phyloP scores from a whole-genome alignment of 35 echinoderm and acorn worm species.

The Patiria miniata region DNA sequence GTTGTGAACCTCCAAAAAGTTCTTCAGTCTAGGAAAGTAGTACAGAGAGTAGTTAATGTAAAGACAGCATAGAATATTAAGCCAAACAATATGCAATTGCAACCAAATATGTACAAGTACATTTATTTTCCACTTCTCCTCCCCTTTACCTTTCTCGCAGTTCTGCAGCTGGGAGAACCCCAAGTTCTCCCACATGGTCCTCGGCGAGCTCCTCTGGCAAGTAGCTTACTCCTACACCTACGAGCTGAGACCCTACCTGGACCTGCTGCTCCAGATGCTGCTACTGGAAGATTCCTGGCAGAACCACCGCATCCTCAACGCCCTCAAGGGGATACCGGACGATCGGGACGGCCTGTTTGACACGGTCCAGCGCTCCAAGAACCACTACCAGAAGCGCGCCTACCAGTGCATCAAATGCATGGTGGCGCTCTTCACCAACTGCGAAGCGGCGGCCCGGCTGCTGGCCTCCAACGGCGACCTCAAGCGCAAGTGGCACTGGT shows the following conservation, averaged over 20 bases:
- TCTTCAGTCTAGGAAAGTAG: no score
- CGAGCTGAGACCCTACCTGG: constrained; percentile 93
- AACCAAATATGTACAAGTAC: no score
- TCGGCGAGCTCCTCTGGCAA: constrained; percentile 97
- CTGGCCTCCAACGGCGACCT: constrained; percentile 79
- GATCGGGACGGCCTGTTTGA: constrained; percentile 98
- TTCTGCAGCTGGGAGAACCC: constrained; percentile 99
- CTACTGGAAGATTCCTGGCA: constrained; percentile 95
- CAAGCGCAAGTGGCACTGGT: constrained; percentile 96
- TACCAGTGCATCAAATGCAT: constrained; percentile 99
- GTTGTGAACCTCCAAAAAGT: no score
- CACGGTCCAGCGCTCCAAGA: constrained; percentile 99
- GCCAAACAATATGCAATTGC: no score
- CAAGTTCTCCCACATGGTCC: constrained; percentile 85
- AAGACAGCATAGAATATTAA: no score
- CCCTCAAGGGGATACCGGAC: constrained; percentile 98
- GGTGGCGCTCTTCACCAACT: constrained; percentile 95
- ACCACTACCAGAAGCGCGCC: constrained; percentile 97
- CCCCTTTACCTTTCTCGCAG: constrained; percentile 38
- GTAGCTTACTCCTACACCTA: constrained; percentile 99
- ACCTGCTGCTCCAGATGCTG: constrained; percentile 92
- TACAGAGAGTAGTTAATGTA: no score
- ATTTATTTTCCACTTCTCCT: not conserved
- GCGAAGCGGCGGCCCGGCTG: constrained; percentile 75
- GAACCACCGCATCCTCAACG: constrained; percentile 93